phyloP scores from a whole-genome alignment of 2,888 invertebrate genomes.

The Eupithecia insigniata region DNA sequence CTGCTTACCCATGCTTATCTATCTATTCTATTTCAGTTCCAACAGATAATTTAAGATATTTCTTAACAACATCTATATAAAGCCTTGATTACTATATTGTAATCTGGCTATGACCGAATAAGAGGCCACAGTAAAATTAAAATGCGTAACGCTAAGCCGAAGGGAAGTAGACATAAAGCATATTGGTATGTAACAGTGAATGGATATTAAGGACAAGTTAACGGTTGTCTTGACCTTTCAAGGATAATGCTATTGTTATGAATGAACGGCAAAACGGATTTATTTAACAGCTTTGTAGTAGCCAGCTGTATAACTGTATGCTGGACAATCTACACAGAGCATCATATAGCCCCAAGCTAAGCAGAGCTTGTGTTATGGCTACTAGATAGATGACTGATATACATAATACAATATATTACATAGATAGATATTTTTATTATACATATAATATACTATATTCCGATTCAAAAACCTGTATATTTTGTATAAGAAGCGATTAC shows the following conservation, averaged over 20 bases:
- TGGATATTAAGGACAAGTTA: constrained; percentile 30
- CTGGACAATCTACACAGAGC: no score
- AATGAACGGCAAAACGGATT: not conserved
- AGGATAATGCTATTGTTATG: constrained; percentile 20
- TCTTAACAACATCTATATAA: not conserved
- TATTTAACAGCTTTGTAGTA: not conserved
- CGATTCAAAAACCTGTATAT: no score
- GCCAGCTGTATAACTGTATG: no score
- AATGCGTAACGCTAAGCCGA: constrained; percentile 25
- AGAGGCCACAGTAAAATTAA: constrained; percentile 2
- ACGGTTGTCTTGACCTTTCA: constrained; percentile 17
- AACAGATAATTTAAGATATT: not conserved
- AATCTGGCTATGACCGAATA: not conserved
- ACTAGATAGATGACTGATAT: no score
- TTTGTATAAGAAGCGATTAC: no score
- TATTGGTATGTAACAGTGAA: constrained; percentile 29
- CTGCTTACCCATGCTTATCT: not conserved
- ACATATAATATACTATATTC: no score
- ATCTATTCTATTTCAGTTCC: not conserved
- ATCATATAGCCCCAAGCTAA: no score
- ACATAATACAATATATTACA: no score
- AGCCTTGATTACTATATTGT: not conserved
- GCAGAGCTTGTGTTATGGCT: no score
- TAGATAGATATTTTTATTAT: no score
- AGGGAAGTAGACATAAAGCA: constrained; percentile 26